Evolutionary conservation across 2,113 vertebrate species (phyloP).

Genomic region (Dendrocopos noguchii): DNA sequence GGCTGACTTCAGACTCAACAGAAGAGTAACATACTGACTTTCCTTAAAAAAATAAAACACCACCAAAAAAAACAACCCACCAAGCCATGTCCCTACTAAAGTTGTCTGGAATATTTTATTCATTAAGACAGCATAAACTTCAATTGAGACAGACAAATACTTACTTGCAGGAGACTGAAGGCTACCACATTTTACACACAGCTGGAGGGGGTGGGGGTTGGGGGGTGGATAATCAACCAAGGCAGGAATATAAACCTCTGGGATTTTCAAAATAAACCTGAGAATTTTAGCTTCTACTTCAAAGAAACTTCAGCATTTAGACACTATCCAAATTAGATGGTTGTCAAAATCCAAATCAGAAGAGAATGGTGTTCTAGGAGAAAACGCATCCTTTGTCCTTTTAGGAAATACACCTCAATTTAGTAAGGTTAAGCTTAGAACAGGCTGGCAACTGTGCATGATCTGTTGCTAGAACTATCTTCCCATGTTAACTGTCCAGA

Average conservation of each 20-base stretch:
- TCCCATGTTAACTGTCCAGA: background rate
- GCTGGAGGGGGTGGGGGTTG: no score
- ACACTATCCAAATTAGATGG: background rate
- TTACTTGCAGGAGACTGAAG: background rate
- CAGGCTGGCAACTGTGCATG: background rate
- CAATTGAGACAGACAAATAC: background rate
- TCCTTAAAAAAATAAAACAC: background rate
- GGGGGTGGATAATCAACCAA: background rate
- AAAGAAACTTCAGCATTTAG: background rate
- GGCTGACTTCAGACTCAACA: constrained; percentile 51
- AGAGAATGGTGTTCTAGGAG: background rate
- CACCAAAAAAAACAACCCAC: no score
- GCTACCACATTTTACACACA: background rate
- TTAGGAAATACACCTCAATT: background rate
- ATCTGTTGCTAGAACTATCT: background rate
- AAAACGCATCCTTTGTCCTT: background rate
- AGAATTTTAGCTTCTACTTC: background rate
- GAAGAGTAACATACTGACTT: background rate
- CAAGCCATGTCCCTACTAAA: background rate
- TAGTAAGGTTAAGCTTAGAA: background rate
- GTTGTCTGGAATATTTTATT: background rate
- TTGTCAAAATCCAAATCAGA: background rate
- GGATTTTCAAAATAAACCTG: background rate
- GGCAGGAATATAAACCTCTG: background rate
- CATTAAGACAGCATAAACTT: background rate